Evolutionary conservation across 2,113 vertebrate species (phyloP).

Genomic region (Psophia crepitans): DNA sequence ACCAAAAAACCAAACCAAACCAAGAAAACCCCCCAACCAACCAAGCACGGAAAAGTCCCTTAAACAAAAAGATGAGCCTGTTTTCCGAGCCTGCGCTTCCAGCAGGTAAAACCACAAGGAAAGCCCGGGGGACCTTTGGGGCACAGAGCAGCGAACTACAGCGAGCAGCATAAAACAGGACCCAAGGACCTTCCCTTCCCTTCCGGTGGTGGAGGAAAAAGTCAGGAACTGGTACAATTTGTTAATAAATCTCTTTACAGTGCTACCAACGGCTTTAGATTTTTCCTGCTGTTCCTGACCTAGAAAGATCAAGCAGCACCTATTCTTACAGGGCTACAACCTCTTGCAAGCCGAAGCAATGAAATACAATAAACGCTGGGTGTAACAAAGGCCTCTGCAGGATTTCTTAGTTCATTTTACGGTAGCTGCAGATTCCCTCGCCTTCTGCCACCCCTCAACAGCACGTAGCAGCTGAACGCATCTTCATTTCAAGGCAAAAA

Average conservation of each 20-base stretch:
- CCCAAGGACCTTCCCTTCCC: neutral
- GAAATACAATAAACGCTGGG: neutral
- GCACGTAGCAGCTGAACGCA: rapidly evolving
- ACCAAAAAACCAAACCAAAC: neutral
- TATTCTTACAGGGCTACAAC: neutral
- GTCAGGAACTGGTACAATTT: neutral
- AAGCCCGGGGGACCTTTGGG: neutral
- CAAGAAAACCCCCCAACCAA: too few species aligned
- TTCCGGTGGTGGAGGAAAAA: neutral
- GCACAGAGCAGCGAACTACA: neutral
- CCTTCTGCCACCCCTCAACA: neutral
- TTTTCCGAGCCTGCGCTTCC: neutral
- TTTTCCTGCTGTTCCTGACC: slow-evolving; percentile 26
- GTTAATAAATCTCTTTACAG: neutral
- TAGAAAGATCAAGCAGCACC: neutral
- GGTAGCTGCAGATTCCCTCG: rapidly evolving
- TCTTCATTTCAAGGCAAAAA: neutral
- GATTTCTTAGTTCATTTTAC: neutral
- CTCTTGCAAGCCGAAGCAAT: neutral
- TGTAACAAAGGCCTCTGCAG: rapidly evolving
- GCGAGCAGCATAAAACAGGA: rapidly evolving
- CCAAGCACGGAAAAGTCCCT: neutral
- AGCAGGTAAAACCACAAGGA: neutral
- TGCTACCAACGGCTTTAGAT: neutral
- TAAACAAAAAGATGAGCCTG: rapidly evolving